Percentiles rank a stretch among this genome's conserved stretches.
Evolutionary conservation across 1,140 invertebrate species (phyloP).

Genomic region (Drosophila elegans): DNA sequence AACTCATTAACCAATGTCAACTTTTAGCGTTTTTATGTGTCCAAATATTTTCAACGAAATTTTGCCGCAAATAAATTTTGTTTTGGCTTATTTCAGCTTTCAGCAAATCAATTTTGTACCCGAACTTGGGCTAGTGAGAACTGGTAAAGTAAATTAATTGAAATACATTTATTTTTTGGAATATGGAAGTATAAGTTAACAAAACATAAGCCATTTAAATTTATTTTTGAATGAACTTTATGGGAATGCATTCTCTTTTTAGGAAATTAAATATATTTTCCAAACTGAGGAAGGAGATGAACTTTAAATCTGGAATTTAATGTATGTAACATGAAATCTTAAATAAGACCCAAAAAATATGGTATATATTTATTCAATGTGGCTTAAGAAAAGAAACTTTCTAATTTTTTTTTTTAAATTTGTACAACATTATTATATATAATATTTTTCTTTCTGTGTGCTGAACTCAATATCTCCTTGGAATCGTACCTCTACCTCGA

Average conservation of each 20-base stretch:
- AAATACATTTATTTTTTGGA: constrained; percentile 24
- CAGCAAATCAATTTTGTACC: constrained; percentile 59
- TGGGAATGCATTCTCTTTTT: neutral
- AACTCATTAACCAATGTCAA: constrained; percentile 48
- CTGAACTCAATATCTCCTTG: constrained; percentile 26
- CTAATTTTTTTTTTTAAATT: neutral
- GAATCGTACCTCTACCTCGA: constrained; percentile 35
- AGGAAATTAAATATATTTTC: neutral
- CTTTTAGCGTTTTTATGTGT: constrained; percentile 47
- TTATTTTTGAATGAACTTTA: neutral
- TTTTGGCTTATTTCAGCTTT: constrained; percentile 45
- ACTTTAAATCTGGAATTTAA: no score
- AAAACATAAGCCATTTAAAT: neutral
- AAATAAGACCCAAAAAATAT: no score
- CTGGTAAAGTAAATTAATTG: constrained; percentile 22
- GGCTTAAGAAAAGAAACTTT: neutral
- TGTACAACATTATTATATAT: no score
- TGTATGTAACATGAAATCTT: no score
- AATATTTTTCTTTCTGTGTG: constrained; percentile 8
- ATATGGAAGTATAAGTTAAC: constrained; percentile 2
- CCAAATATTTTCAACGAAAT: constrained; percentile 39
- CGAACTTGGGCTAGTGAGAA: neutral
- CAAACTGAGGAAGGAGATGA: no score
- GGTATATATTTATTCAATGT: neutral
- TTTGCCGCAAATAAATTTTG: constrained; percentile 45